Base-by-base conservation (phyloP, 30 jellyfish, hydroid and myxozoan genomes). In the Mastigias papua region DNA sequence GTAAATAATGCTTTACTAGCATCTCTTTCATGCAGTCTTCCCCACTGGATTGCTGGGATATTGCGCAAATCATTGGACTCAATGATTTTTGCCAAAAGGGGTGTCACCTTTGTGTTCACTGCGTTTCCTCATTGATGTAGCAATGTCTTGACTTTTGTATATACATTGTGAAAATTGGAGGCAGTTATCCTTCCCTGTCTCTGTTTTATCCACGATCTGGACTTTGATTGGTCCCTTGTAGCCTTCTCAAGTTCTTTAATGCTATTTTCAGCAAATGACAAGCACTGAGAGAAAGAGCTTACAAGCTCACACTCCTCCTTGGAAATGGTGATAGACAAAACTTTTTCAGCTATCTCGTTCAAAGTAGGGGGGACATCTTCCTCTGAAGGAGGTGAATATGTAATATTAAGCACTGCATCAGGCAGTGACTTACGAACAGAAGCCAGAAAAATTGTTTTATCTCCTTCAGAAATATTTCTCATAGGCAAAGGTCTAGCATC, bases 171-270 rank as follows among this genome's bases (percentile, higher is more conserved):
- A 54, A 48, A 57, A 48, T 48, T 57, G n/a, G 80, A 77, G 15
- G 88, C 88, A 46, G 78, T 77, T 25, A 77, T 48, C 21, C 88
- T 21, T 77, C 80, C 88, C 48, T 51, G 46, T 54, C 88, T 77
- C 85, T 73, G 54, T 17, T 68, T 63, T 21, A 42, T 42, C 54
- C 54, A 42, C 7, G 7, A 15, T 60, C 32, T 27, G 27, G 73
- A 61, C 16, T 5, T 61, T n/a, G 70, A 26, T 29, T 80, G 89
- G 71, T 31, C 37, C 48, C 90, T 25, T 80, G 90, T 61, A n/a
- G 70, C 90, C 54, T 60, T 80, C 32, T 80, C 90, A 58, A 80
- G 86, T 63, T 80, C 91, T 10, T 65, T 48, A 2, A 81, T 25
- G 34, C 30, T 31, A 27, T 19, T 11, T 4, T 81, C 91, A 23